phyloP scores from a whole-genome alignment of 2,113 vertebrate genomes.

The Spea bombifrons region DNA sequence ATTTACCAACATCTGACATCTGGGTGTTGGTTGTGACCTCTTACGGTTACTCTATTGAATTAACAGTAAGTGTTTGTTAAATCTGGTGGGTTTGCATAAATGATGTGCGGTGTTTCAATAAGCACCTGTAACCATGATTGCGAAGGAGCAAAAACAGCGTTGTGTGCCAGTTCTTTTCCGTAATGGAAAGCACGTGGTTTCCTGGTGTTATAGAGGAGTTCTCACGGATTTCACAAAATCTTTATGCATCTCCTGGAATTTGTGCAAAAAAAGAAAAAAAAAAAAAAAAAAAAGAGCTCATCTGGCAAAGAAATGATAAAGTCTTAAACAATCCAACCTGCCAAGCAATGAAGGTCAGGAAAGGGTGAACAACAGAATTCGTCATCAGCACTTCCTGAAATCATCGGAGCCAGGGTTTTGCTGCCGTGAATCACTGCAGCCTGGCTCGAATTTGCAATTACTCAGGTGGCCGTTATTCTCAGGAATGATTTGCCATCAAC shows the following conservation, averaged over 20 bases:
- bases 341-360: constrained; percentile 49
- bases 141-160: neutral
- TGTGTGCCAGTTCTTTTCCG: constrained; percentile 6
- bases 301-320: constrained; percentile 47
- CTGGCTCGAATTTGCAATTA: constrained; percentile 1
- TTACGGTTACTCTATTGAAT: no score
- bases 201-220: neutral
- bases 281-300: constrained; percentile 32
- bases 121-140: constrained; percentile 2
- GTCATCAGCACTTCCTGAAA: constrained; percentile 50
- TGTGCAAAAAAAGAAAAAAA: constrained; percentile 22
- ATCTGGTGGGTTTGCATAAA: no score
- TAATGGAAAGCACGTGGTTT: neutral
- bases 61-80: no score
- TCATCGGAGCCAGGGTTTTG: constrained; percentile 14
- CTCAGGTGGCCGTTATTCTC: neutral
- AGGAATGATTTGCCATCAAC: neutral
- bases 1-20: no score
- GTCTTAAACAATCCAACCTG: constrained; percentile 48
- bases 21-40: no score
- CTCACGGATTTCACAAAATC: constrained; percentile 15
- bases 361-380: constrained; percentile 54
- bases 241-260: constrained; percentile 42
- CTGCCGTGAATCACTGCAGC: constrained; percentile 3
- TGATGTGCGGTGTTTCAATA: neutral